These are phyloP conservation scores for Aptenodytes forsteri DNA, from an alignment of 2,113 vertebrate species.

Conservation along the genomic window DNA sequence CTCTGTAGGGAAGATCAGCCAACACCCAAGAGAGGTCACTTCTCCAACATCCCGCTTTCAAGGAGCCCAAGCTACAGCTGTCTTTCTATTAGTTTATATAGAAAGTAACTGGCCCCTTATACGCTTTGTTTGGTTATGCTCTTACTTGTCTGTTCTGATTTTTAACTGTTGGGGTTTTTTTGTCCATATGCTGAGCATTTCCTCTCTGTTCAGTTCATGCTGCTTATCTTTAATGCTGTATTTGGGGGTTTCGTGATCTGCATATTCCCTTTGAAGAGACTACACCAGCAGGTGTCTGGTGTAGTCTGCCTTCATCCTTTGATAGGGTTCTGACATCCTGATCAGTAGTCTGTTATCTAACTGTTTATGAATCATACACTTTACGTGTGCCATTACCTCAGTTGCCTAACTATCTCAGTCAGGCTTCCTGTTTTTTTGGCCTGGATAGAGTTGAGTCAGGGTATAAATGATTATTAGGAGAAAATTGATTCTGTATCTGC, in stretches of 20 bases:
- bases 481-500: not conserved
- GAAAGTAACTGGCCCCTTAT: not conserved
- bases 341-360: not conserved
- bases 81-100: not conserved
- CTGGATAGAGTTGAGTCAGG: not conserved
- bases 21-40: not conserved
- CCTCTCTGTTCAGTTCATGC: not conserved
- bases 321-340: not conserved
- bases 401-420: not conserved
- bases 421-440: not conserved
- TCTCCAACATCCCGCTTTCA: not conserved
- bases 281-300: not conserved
- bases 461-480: not conserved
- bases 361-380: not conserved
- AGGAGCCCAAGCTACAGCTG: not conserved
- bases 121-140: not conserved
- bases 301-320: not conserved
- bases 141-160: not conserved
- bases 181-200: not conserved
- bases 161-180: not conserved
- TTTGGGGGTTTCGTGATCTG: not conserved
- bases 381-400: not conserved
- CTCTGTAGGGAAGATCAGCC: not conserved
- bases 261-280: not conserved
- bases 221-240: not conserved